Base-by-base conservation (phyloP, 2,113 vertebrate species). In the Otocyon megalotis region DNA sequence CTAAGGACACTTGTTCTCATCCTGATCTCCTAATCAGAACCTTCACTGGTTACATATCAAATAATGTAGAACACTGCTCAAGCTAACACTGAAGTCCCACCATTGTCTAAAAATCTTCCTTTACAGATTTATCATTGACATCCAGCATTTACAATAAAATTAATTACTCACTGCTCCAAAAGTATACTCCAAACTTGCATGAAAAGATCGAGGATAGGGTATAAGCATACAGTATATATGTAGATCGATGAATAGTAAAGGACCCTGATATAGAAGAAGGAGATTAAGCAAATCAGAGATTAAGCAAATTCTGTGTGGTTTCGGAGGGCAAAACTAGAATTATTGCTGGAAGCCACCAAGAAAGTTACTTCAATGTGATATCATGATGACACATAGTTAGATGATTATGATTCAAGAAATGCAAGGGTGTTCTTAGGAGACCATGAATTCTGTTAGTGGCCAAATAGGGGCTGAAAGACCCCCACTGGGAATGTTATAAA, bases 21-120 rank as follows among this genome's bases (percentile, higher is more conserved):
- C n/a, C 20, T 97, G 69, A 81, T 35, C 54, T 81, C 24, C 81
- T 92, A 26, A 35, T 96, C 26, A 96, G 35, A 80, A 54, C 3
- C 8, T 90, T 92, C 60, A 80, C 37, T 92, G 74, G 89, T 15
- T 87, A 53, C 24, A 14, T 71, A 79, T 81, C 54, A 90, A 77
- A 91, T 14, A 32, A 93, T 24, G 6, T 37, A 65, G 19, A 92
- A 62, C 19, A 43, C 13, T 71, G 26, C 10, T 56, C 48, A 94
- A 13, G 20, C 24, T n/a, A 16, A 74, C 30, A 50, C 2, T 56
- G 11, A 71, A 71, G 24, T 12, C 20, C 2, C 8, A 26, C 5
- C 30, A 62, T 30, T 58, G 4, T 76, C 22, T 37, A 43, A 72
- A 91, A 91, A 43, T n/a, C 32, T 65, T 86, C 19, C 63, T 65